Base-by-base conservation (phyloP, 2,888 invertebrate species). In the Erebia epiphron region DNA sequence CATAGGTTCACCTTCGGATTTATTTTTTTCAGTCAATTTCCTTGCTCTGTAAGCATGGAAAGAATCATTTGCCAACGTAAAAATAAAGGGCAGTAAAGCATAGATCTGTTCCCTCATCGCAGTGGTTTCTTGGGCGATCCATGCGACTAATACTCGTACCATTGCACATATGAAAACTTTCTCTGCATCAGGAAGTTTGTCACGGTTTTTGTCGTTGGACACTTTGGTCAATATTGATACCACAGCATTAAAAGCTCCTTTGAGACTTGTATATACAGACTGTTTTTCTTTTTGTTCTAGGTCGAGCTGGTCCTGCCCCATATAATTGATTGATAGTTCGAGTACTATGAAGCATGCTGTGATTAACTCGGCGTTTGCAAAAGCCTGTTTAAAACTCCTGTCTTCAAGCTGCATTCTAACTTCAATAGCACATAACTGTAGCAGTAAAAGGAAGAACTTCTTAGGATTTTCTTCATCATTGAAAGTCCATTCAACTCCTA, bases 371-470 rank as follows among this genome's bases (percentile, higher is more conserved):
- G 96, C 95, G 85, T 97, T 96, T 58, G 95, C 94, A 85, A 96
- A 95, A 1, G 97, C 96, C 80, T 97, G 95, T 84, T 97, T 97
- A 77, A 98, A 94, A 82, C 96, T 96, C 80, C 96, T 96, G 76
- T 98, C 97, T 82, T 98, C 98, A 75, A 98, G 93, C 78, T 98
- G 97, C 98, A 99, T 98, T 81, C 98, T 95, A 1, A 98, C 96
- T 94, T 99, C 98, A 83, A 98, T 97, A 65, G 98, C 97, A 79
- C 97, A 96, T 70, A 99, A 91, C 85, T 98, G 98, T 70, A 98
- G 95, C 35, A 97, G 87, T 13, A 98, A 89, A 21, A 98, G 91
- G 79, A 98, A 96, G 81, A 98, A 96, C 81, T 97, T 96, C 88
- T 97, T 97, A 70, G 97, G 97, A 77, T 95, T 95, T 73, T 96